These are phyloP conservation scores for Girardia tigrina DNA, from an alignment of 2,888 invertebrate genomes.

Conservation along the genomic window DNA sequence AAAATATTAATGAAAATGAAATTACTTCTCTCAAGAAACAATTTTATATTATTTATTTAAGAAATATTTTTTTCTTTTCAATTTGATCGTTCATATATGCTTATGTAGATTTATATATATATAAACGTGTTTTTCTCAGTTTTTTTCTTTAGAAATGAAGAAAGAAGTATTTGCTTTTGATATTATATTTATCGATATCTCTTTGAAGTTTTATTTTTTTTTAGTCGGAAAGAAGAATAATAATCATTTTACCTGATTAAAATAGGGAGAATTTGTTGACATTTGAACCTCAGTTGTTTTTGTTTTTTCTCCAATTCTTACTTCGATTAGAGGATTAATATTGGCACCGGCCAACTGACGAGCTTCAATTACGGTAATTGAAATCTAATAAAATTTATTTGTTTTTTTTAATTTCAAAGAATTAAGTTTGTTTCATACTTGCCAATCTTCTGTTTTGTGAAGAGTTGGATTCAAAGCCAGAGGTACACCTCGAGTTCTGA, in stretches of 20 bases:
- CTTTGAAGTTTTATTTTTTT: no score
- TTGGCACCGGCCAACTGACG: constrained; percentile 74
- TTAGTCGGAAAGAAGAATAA: no score
- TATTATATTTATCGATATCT: no score
- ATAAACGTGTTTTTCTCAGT: no score
- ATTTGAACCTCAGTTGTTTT: constrained; percentile 80
- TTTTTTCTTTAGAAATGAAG: no score
- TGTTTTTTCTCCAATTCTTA: constrained; percentile 70
- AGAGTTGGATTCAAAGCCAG: constrained; percentile 40
- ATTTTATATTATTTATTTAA: no score
- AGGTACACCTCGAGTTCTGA: not conserved
- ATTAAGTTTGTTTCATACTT: constrained; percentile 39
- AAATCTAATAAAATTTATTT: constrained; percentile 41
- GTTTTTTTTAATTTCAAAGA: not conserved
- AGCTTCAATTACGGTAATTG: constrained; percentile 63
- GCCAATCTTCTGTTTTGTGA: constrained; percentile 47
- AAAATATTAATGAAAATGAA: no score
- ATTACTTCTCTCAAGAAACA: no score
- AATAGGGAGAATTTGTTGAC: constrained; percentile 83
- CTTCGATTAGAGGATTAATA: constrained; percentile 80
- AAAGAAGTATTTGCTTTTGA: no score
- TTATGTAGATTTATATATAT: no score
- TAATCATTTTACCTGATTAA: constrained; percentile 63
- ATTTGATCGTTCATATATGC: no score
- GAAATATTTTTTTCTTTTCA: no score